Conservation (phyloP, 2,888 invertebrate species). For the Ellobium chinense region DNA sequence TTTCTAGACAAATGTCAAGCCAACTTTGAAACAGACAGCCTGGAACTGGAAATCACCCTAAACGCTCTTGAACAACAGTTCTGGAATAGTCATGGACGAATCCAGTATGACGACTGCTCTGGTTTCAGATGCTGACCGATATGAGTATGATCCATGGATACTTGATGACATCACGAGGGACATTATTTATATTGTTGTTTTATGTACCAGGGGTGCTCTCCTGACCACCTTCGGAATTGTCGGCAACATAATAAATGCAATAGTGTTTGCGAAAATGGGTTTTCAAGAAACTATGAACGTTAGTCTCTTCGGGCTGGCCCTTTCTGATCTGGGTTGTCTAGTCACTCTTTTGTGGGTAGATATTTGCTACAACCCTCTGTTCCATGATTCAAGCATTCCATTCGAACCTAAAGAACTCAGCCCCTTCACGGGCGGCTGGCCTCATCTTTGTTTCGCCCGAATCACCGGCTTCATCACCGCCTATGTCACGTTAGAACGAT, state of each 20-base stretch:
- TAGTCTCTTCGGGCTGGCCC: neutral
- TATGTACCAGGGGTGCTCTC: too few species aligned
- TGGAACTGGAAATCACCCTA: too few species aligned
- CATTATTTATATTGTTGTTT: too few species aligned
- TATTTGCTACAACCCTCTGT: neutral
- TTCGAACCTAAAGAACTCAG: neutral
- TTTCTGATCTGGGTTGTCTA: neutral
- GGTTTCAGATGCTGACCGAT: too few species aligned
- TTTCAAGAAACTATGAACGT: neutral
- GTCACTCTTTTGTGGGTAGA: neutral
- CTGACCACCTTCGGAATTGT: neutral
- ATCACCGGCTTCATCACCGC: neutral
- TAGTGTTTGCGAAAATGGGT: neutral
- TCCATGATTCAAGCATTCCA: neutral
- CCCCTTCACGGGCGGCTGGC: neutral
- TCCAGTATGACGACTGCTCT: too few species aligned
- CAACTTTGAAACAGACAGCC: too few species aligned
- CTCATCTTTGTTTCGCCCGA: neutral
- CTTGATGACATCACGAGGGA: too few species aligned
- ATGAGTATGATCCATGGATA: too few species aligned
- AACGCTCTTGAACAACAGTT: too few species aligned
- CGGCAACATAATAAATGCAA: neutral
- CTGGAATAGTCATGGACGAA: too few species aligned
- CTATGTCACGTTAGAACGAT: neutral
- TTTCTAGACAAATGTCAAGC: too few species aligned